phyloP scores from a whole-genome alignment of 2,888 invertebrate genomes.

The Camptogramma bilineatum region DNA sequence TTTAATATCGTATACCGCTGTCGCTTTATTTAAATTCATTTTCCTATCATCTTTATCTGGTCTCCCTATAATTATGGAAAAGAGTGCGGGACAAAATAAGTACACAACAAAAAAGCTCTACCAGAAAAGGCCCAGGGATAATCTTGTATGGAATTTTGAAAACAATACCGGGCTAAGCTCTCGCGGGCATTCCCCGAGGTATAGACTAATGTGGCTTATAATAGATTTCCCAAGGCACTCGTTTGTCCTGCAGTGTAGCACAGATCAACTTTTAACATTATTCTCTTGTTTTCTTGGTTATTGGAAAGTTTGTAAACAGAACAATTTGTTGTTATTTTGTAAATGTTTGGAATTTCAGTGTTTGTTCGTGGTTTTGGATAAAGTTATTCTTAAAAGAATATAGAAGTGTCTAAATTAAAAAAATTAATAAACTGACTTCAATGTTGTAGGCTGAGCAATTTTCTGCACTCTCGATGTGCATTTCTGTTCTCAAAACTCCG shows the following conservation, averaged over 20 bases:
- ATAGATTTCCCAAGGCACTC: constrained; percentile 64
- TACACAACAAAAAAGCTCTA: background rate
- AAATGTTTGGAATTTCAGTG: background rate
- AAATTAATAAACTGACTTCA: too few relatives aligned
- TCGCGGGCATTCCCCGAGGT: constrained; percentile 20
- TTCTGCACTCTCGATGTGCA: too few relatives aligned
- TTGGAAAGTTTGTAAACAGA: constrained; percentile 10
- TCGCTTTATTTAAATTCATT: too few relatives aligned
- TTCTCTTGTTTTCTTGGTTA: constrained; percentile 20
- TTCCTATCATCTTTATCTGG: too few relatives aligned
- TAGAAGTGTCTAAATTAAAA: too few relatives aligned
- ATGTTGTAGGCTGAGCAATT: too few relatives aligned
- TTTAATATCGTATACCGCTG: too few relatives aligned
- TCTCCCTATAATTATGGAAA: background rate
- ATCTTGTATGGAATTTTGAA: constrained; percentile 18
- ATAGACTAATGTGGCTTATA: constrained; percentile 58
- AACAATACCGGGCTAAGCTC: constrained; percentile 23
- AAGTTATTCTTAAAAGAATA: too few relatives aligned
- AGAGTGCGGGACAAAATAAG: constrained; percentile 1
- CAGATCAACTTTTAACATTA: constrained; percentile 27
- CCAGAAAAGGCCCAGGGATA: constrained; percentile 16
- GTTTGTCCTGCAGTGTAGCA: constrained; percentile 49
- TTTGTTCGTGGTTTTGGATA: background rate
- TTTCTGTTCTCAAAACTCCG: too few relatives aligned
- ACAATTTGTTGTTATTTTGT: background rate